Evolutionary conservation across 2,113 vertebrate species (phyloP).

Genomic region (Pao palembangensis): DNA sequence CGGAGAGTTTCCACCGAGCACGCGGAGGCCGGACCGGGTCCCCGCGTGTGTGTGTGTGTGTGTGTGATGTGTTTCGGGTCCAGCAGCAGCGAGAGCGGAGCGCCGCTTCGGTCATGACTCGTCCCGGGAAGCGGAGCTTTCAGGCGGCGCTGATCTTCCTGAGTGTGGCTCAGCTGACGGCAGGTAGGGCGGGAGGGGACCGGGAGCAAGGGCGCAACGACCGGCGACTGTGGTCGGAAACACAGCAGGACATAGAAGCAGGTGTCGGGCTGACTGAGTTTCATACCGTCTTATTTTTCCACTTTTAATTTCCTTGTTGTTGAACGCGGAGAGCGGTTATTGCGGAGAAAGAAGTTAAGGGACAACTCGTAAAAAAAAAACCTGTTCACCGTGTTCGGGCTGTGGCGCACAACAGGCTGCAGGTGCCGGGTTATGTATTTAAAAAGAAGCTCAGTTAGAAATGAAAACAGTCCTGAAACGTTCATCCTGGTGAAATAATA

Average conservation of each 20-base stretch:
- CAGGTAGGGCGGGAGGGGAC: conserved; percentile 59
- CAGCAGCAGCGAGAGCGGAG: conserved; percentile 42
- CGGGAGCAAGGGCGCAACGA: background rate
- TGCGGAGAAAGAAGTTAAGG: background rate
- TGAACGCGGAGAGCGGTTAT: too few species aligned
- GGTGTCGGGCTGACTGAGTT: too few species aligned
- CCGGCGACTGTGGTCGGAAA: background rate
- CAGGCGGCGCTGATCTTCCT: conserved; percentile 69
- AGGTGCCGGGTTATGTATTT: background rate
- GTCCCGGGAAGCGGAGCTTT: conserved; percentile 58
- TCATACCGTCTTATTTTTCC: too few species aligned
- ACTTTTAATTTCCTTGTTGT: too few species aligned
- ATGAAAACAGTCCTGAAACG: background rate
- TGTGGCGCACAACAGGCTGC: background rate
- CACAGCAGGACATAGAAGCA: too few species aligned
- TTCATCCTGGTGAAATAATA: too few species aligned
- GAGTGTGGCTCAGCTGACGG: conserved; percentile 61
- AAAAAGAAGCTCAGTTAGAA: background rate
- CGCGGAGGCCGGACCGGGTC: background rate
- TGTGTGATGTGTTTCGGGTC: background rate
- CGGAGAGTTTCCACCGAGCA: conserved; percentile 20
- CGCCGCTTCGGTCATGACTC: conserved; percentile 67
- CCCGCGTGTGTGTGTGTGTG: conserved; percentile 17
- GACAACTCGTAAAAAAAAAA: background rate
- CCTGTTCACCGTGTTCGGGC: background rate